Conservation (phyloP, 2,888 invertebrate species). For the Hirudinaria manillensis region DNA sequence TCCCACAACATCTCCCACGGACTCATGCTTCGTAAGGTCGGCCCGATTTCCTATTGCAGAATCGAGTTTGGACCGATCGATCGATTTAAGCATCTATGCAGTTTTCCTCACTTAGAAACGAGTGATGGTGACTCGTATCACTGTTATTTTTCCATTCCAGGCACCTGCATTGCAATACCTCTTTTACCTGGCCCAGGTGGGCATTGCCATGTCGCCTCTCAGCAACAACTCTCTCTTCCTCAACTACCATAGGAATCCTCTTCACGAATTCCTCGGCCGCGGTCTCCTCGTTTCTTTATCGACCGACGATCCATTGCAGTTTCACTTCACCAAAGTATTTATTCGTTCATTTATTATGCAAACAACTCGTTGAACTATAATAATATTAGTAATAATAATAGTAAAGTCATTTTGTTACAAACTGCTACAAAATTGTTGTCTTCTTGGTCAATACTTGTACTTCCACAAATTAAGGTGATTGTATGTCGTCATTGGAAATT, state of each 20-base stretch:
- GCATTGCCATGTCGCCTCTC: constrained; percentile 96
- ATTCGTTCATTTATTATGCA: background rate
- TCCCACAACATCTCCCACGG: constrained; percentile 98
- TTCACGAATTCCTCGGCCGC: constrained; percentile 84
- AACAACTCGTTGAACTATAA: background rate
- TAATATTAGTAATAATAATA: background rate
- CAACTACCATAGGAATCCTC: constrained; percentile 94
- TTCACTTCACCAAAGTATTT: constrained; percentile 90
- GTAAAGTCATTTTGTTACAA: background rate
- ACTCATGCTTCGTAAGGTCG: constrained; percentile 82
- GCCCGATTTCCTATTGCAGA: background rate
- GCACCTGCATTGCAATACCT: constrained; percentile 96
- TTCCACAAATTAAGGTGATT: too few relatives aligned
- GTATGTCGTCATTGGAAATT: too few relatives aligned
- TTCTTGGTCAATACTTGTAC: too few relatives aligned
- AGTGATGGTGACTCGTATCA: too few relatives aligned
- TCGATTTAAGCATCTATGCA: too few relatives aligned
- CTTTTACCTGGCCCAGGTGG: constrained; percentile 93
- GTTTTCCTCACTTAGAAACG: too few relatives aligned
- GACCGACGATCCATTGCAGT: constrained; percentile 96
- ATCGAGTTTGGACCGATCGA: background rate
- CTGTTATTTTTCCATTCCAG: constrained; percentile 51
- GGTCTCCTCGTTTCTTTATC: constrained; percentile 89
- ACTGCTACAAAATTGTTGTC: too few relatives aligned
- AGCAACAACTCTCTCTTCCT: constrained; percentile 97